Evolutionary conservation across 2,888 invertebrate species (phyloP).

Genomic region (Papilio gigon): DNA sequence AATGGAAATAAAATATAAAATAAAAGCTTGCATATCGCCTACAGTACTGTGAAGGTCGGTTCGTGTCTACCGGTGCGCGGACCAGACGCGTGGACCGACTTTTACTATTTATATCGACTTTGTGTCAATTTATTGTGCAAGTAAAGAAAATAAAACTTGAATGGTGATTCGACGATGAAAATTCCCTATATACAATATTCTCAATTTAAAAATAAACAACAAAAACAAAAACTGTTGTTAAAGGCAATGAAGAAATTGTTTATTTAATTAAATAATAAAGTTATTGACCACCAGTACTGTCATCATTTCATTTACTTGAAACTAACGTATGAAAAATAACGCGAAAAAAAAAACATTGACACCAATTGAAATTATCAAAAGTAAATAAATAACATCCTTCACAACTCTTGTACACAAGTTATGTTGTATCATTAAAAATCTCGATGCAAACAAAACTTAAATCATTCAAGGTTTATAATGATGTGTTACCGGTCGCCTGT

Average conservation of each 20-base stretch:
- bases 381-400: neutral
- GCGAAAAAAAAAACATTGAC: neutral
- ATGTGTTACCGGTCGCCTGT: slow-evolving; percentile 4
- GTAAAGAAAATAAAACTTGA: slow-evolving; percentile 13
- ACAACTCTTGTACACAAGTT: neutral
- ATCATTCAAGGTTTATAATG: slow-evolving; percentile 18
- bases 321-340: neutral
- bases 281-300: too few relatives aligned
- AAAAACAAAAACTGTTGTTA: neutral
- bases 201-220: neutral
- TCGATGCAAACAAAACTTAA: slow-evolving; percentile 10
- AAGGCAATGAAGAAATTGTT: too few relatives aligned
- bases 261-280: too few relatives aligned
- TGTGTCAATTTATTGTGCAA: slow-evolving; percentile 13
- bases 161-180: slow-evolving; percentile 13
- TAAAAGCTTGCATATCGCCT: slow-evolving; percentile 20
- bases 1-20: slow-evolving; percentile 35
- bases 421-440: slow-evolving; percentile 20
- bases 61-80: neutral
- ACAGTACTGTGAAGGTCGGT: slow-evolving; percentile 17
- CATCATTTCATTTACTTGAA: neutral
- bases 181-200: neutral
- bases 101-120: slow-evolving; percentile 14
- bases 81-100: neutral
- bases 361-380: neutral